Evolutionary conservation across 2,797 vertebrate genomes (phyloP).

Genomic region (Melanotaenia boesemani): DNA sequence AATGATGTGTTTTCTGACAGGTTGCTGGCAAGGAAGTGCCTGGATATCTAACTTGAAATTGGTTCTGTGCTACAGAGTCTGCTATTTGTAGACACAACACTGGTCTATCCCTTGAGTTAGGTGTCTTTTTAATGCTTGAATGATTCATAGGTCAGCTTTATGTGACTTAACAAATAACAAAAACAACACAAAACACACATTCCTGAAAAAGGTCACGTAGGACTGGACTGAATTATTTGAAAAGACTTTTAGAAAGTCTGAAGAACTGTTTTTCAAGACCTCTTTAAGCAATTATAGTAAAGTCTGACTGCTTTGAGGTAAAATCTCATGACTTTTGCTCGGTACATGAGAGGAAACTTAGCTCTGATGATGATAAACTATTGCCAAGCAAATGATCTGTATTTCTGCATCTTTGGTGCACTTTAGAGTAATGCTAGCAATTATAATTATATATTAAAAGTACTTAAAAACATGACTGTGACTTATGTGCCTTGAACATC

Average conservation of each 20-base stretch:
- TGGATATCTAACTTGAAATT: background rate
- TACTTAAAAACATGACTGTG: background rate
- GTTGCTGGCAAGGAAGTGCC: background rate
- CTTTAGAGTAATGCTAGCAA: background rate
- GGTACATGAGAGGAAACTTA: background rate
- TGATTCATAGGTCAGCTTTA: background rate
- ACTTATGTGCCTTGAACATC: background rate
- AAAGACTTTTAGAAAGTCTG: background rate
- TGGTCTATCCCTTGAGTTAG: background rate
- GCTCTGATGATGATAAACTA: background rate
- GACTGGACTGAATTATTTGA: background rate
- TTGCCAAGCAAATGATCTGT: background rate
- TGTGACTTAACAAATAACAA: too few species aligned
- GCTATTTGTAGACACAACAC: background rate
- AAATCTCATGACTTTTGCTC: background rate
- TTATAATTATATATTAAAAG: background rate
- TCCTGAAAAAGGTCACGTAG: too few species aligned
- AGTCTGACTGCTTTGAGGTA: background rate
- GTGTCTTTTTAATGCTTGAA: background rate
- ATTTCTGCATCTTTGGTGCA: background rate
- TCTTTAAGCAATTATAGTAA: background rate
- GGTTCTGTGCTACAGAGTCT: too few species aligned
- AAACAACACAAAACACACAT: too few species aligned
- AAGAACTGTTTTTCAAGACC: background rate
- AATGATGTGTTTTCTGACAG: background rate